phyloP scores from a whole-genome alignment of 2,888 invertebrate species.

The Eristalis intricaria region DNA sequence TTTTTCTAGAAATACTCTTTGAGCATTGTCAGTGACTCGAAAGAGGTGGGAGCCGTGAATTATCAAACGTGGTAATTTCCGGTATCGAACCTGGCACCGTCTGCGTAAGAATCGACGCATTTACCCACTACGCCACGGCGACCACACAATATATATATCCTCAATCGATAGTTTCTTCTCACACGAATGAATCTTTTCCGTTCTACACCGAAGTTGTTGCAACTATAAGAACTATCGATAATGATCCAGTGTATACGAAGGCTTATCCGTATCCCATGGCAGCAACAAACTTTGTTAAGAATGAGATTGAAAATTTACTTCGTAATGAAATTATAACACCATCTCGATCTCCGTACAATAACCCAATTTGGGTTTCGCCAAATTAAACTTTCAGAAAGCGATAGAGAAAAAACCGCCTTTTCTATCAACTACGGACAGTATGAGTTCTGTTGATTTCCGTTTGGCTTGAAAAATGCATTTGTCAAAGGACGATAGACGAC shows the following conservation, averaged over 20 bases:
- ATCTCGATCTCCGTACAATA: slow-evolving; percentile 33
- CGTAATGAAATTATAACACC: slow-evolving; percentile 23
- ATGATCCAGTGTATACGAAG: slow-evolving; percentile 42
- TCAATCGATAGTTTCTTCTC: slow-evolving; percentile 26
- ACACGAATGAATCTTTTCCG: slow-evolving; percentile 26
- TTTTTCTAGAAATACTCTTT: too few species aligned
- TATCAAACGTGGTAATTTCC: too few species aligned
- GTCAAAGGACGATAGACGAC: too few species aligned
- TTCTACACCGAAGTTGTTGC: slow-evolving; percentile 58
- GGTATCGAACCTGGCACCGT: slow-evolving; percentile 3
- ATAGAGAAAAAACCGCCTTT: too few species aligned
- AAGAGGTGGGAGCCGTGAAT: too few species aligned
- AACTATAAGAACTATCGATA: slow-evolving; percentile 36
- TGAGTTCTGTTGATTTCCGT: too few species aligned
- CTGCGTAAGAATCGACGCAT: too few species aligned
- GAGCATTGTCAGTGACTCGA: too few species aligned
- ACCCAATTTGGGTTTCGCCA: slow-evolving; percentile 15
- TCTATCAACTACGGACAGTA: too few species aligned
- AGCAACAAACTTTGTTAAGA: slow-evolving; percentile 22
- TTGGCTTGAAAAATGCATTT: too few species aligned
- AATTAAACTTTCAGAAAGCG: too few species aligned
- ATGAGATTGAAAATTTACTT: slow-evolving; percentile 10
- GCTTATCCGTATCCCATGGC: slow-evolving; percentile 14
- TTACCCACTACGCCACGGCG: too few species aligned
- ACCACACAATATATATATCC: background rate